phyloP scores from a whole-genome alignment of 2,888 invertebrate genomes.

The Pristionchus japonicus region DNA sequence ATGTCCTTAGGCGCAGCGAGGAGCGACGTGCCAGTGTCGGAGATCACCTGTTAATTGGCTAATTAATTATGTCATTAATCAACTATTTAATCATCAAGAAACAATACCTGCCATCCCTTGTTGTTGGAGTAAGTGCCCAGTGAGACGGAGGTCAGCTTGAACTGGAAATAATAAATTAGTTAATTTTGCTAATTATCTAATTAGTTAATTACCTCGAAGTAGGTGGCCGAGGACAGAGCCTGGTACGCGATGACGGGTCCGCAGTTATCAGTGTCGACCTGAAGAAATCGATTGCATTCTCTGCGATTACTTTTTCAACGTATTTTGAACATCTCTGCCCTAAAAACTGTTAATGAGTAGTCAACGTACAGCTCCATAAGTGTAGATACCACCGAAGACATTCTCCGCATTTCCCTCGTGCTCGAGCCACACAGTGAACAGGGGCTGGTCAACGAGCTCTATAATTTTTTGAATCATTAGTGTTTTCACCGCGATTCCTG shows the following conservation, averaged over 20 bases:
- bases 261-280: conserved; percentile 72
- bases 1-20: conserved; percentile 19
- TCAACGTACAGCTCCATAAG: conserved; percentile 72
- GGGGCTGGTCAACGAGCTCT: conserved; percentile 61
- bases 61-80: conserved; percentile 33
- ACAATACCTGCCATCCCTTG: conserved; percentile 48
- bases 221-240: conserved; percentile 49
- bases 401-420: conserved; percentile 57
- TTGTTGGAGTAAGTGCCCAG: conserved; percentile 52
- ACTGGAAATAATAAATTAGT: no score
- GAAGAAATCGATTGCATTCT: no score
- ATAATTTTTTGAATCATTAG: background rate
- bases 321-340: no score
- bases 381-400: conserved; percentile 63
- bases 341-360: background rate
- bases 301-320: no score
- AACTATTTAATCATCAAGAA: conserved; percentile 49
- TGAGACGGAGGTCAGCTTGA: conserved; percentile 48
- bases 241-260: conserved; percentile 61
- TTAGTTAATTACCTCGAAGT: conserved; percentile 40
- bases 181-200: conserved; percentile 38
- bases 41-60: conserved; percentile 28
- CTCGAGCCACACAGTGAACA: conserved; percentile 66
- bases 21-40: conserved; percentile 43
- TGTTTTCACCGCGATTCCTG: background rate